These are phyloP conservation scores for Diplosoma virens DNA, from an alignment of 23 tunicate genomes.

Conservation along the genomic window DNA sequence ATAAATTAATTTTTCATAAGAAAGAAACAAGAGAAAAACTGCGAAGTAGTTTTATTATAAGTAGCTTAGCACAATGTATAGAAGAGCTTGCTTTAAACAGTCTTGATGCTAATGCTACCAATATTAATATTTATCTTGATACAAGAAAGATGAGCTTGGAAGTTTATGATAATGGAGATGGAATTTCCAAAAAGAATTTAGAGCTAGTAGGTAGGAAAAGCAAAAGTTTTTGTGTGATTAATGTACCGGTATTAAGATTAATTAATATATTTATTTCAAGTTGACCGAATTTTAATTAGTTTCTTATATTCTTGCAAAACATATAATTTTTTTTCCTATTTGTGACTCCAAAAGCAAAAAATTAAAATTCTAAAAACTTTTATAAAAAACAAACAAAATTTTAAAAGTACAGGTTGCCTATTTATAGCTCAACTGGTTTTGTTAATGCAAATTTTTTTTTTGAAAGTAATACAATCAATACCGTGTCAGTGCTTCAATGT, in stretches of 20 bases:
- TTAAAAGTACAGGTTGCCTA: background rate
- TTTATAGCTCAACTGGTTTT: background rate
- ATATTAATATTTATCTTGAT: conserved; percentile 25
- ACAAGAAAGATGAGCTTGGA: background rate
- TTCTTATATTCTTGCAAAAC: background rate
- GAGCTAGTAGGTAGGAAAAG: conserved; percentile 42
- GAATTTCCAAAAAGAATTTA: conserved; percentile 29
- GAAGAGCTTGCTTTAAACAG: conserved; percentile 75
- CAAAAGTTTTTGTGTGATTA: too few relatives aligned
- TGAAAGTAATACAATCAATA: too few relatives aligned
- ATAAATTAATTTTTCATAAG: too few relatives aligned
- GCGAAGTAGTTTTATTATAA: conserved; percentile 57
- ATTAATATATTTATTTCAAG: too few relatives aligned
- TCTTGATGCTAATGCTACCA: conserved; percentile 58
- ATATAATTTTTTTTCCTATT: too few relatives aligned
- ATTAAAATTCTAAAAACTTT: too few relatives aligned
- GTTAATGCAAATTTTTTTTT: too few relatives aligned
- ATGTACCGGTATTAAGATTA: too few relatives aligned
- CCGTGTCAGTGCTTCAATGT: too few relatives aligned
- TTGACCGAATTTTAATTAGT: too few relatives aligned
- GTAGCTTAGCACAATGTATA: conserved; percentile 50
- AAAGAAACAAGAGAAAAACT: background rate
- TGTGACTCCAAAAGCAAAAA: too few relatives aligned
- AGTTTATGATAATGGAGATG: conserved; percentile 65
- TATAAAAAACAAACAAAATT: background rate